Percentiles rank a stretch among this genome's conserved stretches.
These are phyloP conservation scores for Diaprepes abbreviatus DNA, from an alignment of 2,888 invertebrate genomes.

Conservation along the genomic window DNA sequence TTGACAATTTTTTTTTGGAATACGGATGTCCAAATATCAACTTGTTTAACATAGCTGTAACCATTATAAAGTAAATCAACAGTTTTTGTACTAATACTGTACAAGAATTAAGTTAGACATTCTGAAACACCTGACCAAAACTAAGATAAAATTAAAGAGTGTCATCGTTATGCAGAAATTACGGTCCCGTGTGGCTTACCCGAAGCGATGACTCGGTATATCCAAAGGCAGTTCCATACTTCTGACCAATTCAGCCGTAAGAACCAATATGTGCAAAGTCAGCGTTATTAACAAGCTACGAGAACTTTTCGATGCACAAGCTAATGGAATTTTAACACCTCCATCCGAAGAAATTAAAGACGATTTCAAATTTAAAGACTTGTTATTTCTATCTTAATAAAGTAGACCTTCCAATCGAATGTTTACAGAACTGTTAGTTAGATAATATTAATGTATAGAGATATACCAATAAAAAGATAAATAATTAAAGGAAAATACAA, in stretches of 20 bases:
- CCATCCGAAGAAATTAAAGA: slow-evolving; percentile 23
- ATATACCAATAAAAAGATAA: too few species aligned
- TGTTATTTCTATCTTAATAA: neutral
- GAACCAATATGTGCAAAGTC: slow-evolving; percentile 29
- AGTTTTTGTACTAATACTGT: too few species aligned
- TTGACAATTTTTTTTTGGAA: too few species aligned
- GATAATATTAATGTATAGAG: too few species aligned
- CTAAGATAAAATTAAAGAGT: neutral
- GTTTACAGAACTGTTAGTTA: too few species aligned
- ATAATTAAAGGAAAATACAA: too few species aligned
- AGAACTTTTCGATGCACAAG: slow-evolving; percentile 15
- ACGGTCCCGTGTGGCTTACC: neutral
- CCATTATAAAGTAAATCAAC: too few species aligned
- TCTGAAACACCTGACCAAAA: too few species aligned
- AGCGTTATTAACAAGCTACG: slow-evolving; percentile 29
- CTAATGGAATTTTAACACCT: slow-evolving; percentile 36
- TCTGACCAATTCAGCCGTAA: slow-evolving; percentile 10
- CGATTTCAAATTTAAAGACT: slow-evolving; percentile 15
- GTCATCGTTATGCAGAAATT: slow-evolving; percentile 1
- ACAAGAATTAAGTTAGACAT: too few species aligned
- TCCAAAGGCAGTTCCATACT: neutral
- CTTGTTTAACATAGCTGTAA: too few species aligned
- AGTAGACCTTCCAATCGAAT: neutral
- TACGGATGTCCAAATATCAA: too few species aligned
- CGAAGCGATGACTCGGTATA: neutral